A percentile compares a stretch with the other conserved stretches of the same genome.
Conservation (phyloP, 2,888 invertebrate species). For the Thymelicus sylvestris region DNA sequence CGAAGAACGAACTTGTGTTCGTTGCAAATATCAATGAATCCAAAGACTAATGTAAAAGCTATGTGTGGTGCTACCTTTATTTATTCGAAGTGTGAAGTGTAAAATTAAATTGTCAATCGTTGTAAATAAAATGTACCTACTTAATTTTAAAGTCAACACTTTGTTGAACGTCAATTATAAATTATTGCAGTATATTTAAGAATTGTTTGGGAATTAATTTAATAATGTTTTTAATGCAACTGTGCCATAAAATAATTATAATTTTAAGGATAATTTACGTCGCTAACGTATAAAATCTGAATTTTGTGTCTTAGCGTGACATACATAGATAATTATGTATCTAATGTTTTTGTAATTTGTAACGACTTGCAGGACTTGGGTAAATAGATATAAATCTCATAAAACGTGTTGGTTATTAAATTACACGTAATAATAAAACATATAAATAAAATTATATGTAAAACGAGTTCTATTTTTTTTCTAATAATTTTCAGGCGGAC, state of each 20-base stretch:
- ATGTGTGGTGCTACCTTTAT: neutral
- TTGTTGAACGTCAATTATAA: neutral
- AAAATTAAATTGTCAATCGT: neutral
- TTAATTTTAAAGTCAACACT: too few relatives aligned
- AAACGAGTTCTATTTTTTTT: too few relatives aligned
- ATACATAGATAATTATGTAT: too few relatives aligned
- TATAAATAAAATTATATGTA: too few relatives aligned
- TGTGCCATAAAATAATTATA: slow-evolving; percentile 16
- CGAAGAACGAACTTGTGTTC: slow-evolving; percentile 39
- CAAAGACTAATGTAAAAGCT: neutral
- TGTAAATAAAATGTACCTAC: slow-evolving; percentile 9
- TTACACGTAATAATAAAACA: too few relatives aligned
- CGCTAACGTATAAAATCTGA: neutral
- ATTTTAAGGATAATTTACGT: slow-evolving; percentile 20
- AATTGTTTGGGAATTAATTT: neutral
- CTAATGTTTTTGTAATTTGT: too few relatives aligned
- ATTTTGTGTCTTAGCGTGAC: too few relatives aligned
- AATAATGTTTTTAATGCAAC: neutral
- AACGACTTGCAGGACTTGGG: too few relatives aligned
- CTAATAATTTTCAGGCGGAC: too few relatives aligned
- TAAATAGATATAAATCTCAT: too few relatives aligned
- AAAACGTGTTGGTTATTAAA: too few relatives aligned
- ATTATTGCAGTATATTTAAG: neutral
- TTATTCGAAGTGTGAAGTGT: slow-evolving; percentile 17
- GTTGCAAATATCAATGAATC: slow-evolving; percentile 41